Base-by-base conservation (phyloP, 2,113 vertebrate species). In the Lethenteron camtschaticum region DNA sequence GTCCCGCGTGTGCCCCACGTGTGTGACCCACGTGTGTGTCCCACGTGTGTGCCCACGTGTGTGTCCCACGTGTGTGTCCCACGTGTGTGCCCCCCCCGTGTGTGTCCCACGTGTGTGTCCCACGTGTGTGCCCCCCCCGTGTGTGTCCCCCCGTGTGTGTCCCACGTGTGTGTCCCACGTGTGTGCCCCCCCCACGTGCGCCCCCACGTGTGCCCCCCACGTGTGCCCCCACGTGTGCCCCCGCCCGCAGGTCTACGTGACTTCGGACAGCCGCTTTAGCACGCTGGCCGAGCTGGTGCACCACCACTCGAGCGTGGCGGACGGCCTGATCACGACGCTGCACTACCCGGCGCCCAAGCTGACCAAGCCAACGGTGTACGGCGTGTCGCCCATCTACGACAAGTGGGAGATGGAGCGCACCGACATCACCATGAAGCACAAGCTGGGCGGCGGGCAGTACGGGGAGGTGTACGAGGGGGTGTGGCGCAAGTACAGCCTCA, bases 401-500 rank as follows among this genome's bases (percentile, higher is more conserved):
- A 99, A 99, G 76, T 99, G 94, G 94, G 94, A 99, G 80, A 99
- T 99, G 92, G 94, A 99, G 75, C 83, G 94, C 71, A 99, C 94
- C 3, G 94, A 99, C 75, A 99, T 99, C 79, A 97, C 94, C 80
- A 99, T 99, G 94, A 99, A 97, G 86, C 94, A 99, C 87, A 99
- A 99, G 75, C 85, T 99, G 1, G 94, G 94, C 58, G 94, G 94
- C 20, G 94, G 94, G 70, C 94, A 99, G 78, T 99, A 99, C 2
- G 94, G 94, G 1, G 94, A 99, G 78, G 94, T 99, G 71, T 99
- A 99, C 0, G 94, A 96, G 20, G 94, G 94, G 1, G 83, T 99
- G 73, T 97, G 92, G 94, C 96, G 95, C 74, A 99, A 92, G 74
- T 99, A 99, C 77, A 97, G 83, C 76, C 88, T 99, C 71, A 99